Percentiles rank a stretch among this genome's conserved stretches.
phyloP scores from a whole-genome alignment of 2,888 invertebrate genomes.

The Timandra comae region DNA sequence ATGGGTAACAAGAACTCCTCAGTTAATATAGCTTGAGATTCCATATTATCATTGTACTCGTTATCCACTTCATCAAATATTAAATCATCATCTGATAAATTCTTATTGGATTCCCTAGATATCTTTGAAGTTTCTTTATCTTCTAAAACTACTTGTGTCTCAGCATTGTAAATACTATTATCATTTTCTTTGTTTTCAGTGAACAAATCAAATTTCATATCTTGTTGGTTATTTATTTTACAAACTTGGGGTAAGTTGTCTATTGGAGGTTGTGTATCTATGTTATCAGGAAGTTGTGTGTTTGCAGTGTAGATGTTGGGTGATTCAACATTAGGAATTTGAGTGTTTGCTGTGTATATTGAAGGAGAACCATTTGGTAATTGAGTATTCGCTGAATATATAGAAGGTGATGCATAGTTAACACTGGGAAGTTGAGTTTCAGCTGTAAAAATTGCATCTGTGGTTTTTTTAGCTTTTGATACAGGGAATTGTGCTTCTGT shows the following conservation, averaged over 20 bases:
- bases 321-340: constrained; percentile 10
- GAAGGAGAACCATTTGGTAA: constrained; percentile 4
- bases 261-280: constrained; percentile 18
- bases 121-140: constrained; percentile 10
- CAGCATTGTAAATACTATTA: constrained; percentile 33
- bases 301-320: constrained; percentile 13
- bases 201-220: constrained; percentile 42
- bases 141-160: constrained; percentile 29
- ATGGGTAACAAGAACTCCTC: constrained; percentile 25
- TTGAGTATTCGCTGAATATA: constrained; percentile 6
- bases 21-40: constrained; percentile 50
- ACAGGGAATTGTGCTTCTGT: constrained; percentile 40
- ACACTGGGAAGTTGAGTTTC: constrained; percentile 16
- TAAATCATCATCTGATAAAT: constrained; percentile 48
- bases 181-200: constrained; percentile 42
- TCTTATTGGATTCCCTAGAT: constrained; percentile 7
- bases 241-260: constrained; percentile 34
- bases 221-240: constrained; percentile 41
- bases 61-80: constrained; percentile 51
- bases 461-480: constrained; percentile 37
- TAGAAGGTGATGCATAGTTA: constrained; percentile 1
- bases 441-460: constrained; percentile 10
- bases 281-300: constrained; percentile 8
- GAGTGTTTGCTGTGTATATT: constrained; percentile 18
- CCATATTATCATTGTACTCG: constrained; percentile 34